These are phyloP conservation scores for Troglohyphantes excavatus DNA, from an alignment of 2,888 invertebrate genomes.

Conservation along the genomic window DNA sequence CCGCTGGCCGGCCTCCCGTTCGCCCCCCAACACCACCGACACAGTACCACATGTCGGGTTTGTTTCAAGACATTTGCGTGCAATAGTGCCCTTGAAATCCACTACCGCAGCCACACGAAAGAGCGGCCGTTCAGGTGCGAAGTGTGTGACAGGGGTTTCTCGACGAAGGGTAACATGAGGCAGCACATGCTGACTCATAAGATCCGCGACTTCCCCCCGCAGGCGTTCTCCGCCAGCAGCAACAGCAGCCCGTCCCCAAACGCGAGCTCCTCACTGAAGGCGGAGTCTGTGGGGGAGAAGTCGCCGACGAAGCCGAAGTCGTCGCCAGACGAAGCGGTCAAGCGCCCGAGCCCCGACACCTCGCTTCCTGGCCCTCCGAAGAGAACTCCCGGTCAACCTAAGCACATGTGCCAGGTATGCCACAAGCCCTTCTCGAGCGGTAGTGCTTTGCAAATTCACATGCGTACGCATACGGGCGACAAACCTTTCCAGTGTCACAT, in stretches of 20 bases:
- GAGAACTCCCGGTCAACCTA: conserved; percentile 83
- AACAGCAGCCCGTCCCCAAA: conserved; percentile 18
- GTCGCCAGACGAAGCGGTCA: conserved; percentile 86
- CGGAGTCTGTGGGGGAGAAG: conserved; percentile 23
- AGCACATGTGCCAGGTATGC: conserved; percentile 98
- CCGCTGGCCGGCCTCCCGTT: conserved; percentile 82
- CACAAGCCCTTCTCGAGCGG: conserved; percentile 99
- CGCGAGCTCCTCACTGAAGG: conserved; percentile 31
- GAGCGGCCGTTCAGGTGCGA: conserved; percentile 97
- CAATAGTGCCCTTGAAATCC: conserved; percentile 96
- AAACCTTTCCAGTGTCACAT: conserved; percentile 98
- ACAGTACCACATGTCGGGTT: conserved; percentile 97
- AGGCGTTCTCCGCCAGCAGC: conserved; percentile 79
- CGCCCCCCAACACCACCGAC: conserved; percentile 87
- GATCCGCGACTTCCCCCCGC: conserved; percentile 84
- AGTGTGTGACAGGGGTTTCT: conserved; percentile 95
- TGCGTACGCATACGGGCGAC: conserved; percentile 99
- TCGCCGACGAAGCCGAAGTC: conserved; percentile 34
- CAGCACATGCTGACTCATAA: conserved; percentile 99
- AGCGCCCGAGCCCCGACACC: conserved; percentile 36
- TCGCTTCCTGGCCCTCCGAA: conserved; percentile 86
- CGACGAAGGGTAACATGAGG: conserved; percentile 99
- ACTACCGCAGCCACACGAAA: conserved; percentile 97
- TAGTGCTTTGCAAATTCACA: conserved; percentile 99
- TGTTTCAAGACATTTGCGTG: conserved; percentile 99